phyloP scores from a whole-genome alignment of 2,888 invertebrate species.

The Quadroppia sp. region DNA sequence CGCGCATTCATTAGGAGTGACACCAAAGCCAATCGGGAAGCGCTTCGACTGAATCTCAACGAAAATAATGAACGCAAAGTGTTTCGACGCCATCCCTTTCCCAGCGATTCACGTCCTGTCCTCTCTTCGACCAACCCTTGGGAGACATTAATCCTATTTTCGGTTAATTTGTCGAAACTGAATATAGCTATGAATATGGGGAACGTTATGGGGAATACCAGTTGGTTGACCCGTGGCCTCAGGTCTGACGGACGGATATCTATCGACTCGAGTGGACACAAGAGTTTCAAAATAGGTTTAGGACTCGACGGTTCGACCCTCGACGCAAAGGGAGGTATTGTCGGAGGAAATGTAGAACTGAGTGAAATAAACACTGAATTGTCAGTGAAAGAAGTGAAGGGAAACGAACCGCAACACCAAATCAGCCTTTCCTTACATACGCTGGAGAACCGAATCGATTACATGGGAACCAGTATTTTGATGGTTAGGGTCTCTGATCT shows the following conservation, averaged over 20 bases:
- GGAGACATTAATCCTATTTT: conserved; percentile 94
- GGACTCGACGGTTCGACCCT: conserved; percentile 83
- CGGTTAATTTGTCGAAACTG: conserved; percentile 89
- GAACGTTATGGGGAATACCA: conserved; percentile 98
- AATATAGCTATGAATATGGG: conserved; percentile 99
- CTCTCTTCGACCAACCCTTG: conserved; percentile 61
- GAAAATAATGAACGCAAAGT: conserved; percentile 20
- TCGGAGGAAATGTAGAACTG: conserved; percentile 90
- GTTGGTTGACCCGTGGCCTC: conserved; percentile 88
- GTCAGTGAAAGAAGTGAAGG: conserved; percentile 82
- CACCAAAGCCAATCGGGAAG: conserved; percentile 4
- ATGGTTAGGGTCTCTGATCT: conserved; percentile 82
- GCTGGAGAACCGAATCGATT: conserved; percentile 84
- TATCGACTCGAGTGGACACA: conserved; percentile 88
- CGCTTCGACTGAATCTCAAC: conserved; percentile 28
- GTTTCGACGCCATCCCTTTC: not conserved
- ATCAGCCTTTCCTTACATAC: conserved; percentile 75
- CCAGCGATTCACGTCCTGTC: conserved; percentile 2
- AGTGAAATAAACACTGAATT: conserved; percentile 85
- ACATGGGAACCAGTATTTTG: conserved; percentile 95
- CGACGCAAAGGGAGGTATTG: conserved; percentile 95
- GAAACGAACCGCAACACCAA: conserved; percentile 81
- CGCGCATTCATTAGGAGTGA: not conserved
- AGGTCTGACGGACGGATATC: conserved; percentile 84
- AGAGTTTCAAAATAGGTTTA: conserved; percentile 83